A percentile compares a stretch with the other conserved stretches of the same genome.
phyloP scores from a whole-genome alignment of 2,888 invertebrate species.

The Scelioninae gen. 2 region DNA sequence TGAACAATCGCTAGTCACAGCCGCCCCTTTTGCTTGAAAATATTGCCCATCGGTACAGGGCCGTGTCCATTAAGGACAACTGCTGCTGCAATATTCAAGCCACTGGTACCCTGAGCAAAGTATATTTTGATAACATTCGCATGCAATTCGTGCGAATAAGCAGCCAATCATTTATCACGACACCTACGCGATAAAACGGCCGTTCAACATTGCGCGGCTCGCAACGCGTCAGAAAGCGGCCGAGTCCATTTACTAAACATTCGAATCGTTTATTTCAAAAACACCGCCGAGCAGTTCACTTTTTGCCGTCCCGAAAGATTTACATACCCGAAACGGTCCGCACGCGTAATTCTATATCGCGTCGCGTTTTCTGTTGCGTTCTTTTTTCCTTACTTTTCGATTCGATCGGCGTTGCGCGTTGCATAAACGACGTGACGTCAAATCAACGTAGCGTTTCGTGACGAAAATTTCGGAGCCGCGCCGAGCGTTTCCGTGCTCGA shows the following conservation, averaged over 20 bases:
- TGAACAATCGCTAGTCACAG: too few species aligned
- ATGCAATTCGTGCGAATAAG: conserved; percentile 60
- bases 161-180: conserved; percentile 56
- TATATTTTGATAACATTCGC: conserved; percentile 60
- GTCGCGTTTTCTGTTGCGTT: neutral
- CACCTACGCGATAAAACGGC: conserved; percentile 11
- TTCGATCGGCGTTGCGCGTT: too few species aligned
- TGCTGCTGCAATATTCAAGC: conserved; percentile 44
- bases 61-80: conserved; percentile 22
- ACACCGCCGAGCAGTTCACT: conserved; percentile 33
- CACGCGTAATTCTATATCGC: conserved; percentile 45
- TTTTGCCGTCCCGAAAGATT: conserved; percentile 45
- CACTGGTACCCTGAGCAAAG: conserved; percentile 58
- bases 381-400: neutral
- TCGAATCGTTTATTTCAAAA: conserved; percentile 59
- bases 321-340: conserved; percentile 38
- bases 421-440: too few species aligned
- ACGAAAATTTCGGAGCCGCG: neutral
- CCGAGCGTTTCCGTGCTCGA: neutral
- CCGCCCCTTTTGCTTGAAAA: too few species aligned
- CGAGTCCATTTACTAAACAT: conserved; percentile 56
- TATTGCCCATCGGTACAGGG: neutral
- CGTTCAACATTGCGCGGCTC: conserved; percentile 49
- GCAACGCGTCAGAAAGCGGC: conserved; percentile 53
- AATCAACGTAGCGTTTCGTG: too few species aligned